Conservation (phyloP, 2,797 vertebrate genomes). For the Clarias fuscus region DNA sequence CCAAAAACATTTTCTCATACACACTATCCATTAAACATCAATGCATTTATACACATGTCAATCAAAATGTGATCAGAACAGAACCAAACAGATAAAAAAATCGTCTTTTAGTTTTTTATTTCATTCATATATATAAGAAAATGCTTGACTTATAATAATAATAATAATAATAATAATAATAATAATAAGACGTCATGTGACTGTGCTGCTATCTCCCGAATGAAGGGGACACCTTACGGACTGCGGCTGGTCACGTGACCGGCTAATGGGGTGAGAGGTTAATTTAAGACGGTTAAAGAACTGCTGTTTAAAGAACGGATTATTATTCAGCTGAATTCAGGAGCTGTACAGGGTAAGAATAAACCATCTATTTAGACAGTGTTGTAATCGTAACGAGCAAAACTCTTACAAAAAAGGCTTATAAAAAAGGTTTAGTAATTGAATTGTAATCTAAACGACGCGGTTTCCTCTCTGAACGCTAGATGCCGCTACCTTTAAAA, state of each 20-base stretch:
- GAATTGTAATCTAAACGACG: background rate
- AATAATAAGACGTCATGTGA: background rate
- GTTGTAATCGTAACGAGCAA: background rate
- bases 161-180: background rate
- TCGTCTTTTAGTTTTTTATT: background rate
- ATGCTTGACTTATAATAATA: background rate
- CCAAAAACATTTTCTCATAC: background rate
- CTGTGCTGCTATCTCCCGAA: background rate
- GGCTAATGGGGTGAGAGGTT: background rate
- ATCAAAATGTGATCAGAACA: background rate
- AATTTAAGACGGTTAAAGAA: background rate
- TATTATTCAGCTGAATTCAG: background rate
- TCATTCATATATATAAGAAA: background rate
- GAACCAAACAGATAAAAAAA: background rate
- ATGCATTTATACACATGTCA: no score
- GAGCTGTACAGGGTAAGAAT: background rate
- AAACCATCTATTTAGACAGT: background rate
- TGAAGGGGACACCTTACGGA: no score
- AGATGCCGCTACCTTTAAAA: slow-evolving; percentile 11
- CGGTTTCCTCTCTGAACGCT: background rate
- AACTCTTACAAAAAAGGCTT: background rate
- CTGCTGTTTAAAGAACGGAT: background rate
- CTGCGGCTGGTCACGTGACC: background rate
- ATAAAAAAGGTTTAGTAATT: background rate
- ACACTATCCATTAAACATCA: background rate